Evolutionary conservation across 2,888 invertebrate genomes (phyloP).

Genomic region (Tiliacea aurago): DNA sequence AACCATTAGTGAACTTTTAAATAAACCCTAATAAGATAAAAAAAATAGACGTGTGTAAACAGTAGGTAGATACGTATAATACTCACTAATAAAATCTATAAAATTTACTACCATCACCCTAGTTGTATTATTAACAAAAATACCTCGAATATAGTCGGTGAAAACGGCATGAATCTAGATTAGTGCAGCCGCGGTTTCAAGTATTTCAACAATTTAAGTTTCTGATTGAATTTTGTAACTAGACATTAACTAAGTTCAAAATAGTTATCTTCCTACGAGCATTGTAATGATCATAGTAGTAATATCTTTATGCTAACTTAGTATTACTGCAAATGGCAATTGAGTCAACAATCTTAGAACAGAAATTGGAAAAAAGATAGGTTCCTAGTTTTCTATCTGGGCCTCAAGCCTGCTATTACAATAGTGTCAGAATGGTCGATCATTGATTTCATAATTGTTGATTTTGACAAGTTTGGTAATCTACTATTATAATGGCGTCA

Average conservation of each 20-base stretch:
- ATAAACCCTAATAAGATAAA: background rate
- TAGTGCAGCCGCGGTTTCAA: slow-evolving; percentile 19
- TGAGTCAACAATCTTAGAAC: slow-evolving; percentile 33
- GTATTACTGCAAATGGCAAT: slow-evolving; percentile 22
- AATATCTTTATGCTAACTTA: slow-evolving; percentile 38
- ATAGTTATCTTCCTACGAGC: slow-evolving; percentile 36
- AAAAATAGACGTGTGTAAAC: background rate
- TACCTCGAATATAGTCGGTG: background rate
- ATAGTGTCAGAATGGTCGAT: too few species aligned
- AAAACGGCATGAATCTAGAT: slow-evolving; percentile 14
- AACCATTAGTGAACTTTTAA: background rate
- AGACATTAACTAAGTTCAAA: slow-evolving; percentile 39
- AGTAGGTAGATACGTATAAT: too few species aligned
- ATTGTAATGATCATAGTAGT: slow-evolving; percentile 27
- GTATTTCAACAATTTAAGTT: slow-evolving; percentile 39
- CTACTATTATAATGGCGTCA: too few species aligned
- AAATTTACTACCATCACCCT: background rate
- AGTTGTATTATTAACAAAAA: slow-evolving; percentile 6
- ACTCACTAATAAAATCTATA: background rate
- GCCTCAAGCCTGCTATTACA: too few species aligned
- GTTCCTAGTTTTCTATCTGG: slow-evolving; percentile 32
- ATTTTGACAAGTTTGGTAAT: too few species aligned
- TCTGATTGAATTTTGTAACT: slow-evolving; percentile 33
- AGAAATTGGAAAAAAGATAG: slow-evolving; percentile 13
- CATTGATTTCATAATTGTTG: too few species aligned